These are phyloP conservation scores for Heliconius aoede DNA, from an alignment of 2,888 invertebrate genomes.

Conservation along the genomic window DNA sequence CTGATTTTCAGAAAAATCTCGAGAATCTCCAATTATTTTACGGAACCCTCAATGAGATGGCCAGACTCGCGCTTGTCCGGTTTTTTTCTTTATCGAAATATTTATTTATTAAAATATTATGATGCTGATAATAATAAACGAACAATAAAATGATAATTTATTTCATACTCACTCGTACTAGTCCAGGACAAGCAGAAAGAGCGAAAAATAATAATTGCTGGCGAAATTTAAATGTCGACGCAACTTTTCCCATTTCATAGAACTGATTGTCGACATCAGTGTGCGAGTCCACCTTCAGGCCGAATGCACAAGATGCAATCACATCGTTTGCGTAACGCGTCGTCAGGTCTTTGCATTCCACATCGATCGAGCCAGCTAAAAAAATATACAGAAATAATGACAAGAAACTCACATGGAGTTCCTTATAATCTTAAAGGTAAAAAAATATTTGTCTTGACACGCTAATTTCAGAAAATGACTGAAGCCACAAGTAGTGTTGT, in stretches of 20 bases:
- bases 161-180: conserved; percentile 18
- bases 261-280: conserved; percentile 78
- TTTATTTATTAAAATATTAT: no score
- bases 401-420: background rate
- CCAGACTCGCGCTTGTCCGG: no score
- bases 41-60: no score
- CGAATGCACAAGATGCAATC: conserved; percentile 78
- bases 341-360: conserved; percentile 71
- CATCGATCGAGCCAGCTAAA: conserved; percentile 54
- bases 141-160: no score
- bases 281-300: conserved; percentile 80
- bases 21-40: no score
- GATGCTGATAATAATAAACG: no score
- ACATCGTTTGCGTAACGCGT: conserved; percentile 76
- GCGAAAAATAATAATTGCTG: conserved; percentile 49
- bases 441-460: no score
- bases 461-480: no score
- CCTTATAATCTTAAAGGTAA: no score
- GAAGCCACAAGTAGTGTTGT: no score
- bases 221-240: conserved; percentile 57
- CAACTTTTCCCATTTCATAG: conserved; percentile 75
- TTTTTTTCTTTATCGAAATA: no score
- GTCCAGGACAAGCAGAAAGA: conserved; percentile 32
- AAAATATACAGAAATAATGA: background rate
- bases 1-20: no score